Evolutionary conservation across 2,797 vertebrate species (phyloP).

Genomic region (Macropodus opercularis): DNA sequence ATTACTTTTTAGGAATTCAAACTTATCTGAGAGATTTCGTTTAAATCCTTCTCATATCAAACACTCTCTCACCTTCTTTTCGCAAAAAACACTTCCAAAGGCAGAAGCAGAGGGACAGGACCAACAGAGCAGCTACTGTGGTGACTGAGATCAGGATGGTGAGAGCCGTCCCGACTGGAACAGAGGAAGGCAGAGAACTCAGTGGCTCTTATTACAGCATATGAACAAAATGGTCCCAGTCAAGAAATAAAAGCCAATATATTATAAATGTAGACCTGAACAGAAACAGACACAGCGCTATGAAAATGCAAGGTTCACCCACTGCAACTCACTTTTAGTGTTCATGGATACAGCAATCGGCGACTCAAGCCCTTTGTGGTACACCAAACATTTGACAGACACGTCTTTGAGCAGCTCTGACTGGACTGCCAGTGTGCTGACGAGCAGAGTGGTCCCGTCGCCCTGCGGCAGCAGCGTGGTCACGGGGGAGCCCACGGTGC

Average conservation of each 20-base stretch:
- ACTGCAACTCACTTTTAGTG: constrained; percentile 82
- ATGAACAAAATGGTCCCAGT: too few species aligned
- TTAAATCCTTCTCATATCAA: neutral
- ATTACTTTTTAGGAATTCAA: neutral
- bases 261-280: neutral
- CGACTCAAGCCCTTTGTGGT: constrained; percentile 84
- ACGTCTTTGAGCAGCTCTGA: constrained; percentile 82
- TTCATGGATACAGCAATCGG: constrained; percentile 86
- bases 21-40: too few species aligned
- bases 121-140: constrained; percentile 81
- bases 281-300: neutral
- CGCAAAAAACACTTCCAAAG: constrained; percentile 85
- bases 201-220: constrained; percentile 6
- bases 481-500: constrained; percentile 77
- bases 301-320: neutral
- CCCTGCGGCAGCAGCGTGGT: constrained; percentile 57
- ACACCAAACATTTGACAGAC: constrained; percentile 85
- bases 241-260: too few species aligned
- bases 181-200: constrained; percentile 10
- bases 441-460: constrained; percentile 82
- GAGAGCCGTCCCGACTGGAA: constrained; percentile 82
- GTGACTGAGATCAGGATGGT: constrained; percentile 86
- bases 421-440: constrained; percentile 79
- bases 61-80: constrained; percentile 76
- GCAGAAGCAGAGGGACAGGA: constrained; percentile 84